A percentile compares a stretch with the other conserved stretches of the same genome.
Conservation (phyloP, 2,113 vertebrate species). For the Tragelaphus buxtoni region DNA sequence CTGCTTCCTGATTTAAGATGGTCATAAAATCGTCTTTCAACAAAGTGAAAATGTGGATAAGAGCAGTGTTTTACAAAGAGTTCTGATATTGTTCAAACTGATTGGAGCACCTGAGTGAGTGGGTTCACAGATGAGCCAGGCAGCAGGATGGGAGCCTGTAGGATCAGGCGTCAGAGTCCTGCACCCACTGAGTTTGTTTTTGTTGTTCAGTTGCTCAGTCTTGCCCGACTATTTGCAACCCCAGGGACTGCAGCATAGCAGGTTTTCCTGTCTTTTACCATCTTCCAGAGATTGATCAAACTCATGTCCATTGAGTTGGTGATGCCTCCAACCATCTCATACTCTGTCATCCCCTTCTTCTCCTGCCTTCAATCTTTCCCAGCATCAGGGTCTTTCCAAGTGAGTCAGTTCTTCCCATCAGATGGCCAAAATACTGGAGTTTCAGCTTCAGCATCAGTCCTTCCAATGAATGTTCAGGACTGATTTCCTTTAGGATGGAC, state of each 20-base stretch:
- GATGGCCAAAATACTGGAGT: not conserved
- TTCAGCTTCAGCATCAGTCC: not conserved
- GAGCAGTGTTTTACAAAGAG: not conserved
- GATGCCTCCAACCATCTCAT: not conserved
- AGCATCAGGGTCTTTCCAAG: not conserved
- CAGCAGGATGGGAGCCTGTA: no score
- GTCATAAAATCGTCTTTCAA: not conserved
- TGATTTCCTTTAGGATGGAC: not conserved
- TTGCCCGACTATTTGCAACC: not conserved
- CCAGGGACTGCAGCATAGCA: not conserved
- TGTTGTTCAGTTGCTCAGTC: not conserved
- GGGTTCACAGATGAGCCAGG: not conserved
- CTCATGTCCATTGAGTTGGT: not conserved
- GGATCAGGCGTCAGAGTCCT: not conserved
- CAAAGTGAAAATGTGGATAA: not conserved
- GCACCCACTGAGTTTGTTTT: not conserved
- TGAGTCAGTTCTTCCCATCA: not conserved
- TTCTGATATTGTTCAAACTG: not conserved
- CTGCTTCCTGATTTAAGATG: not conserved
- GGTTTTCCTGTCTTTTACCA: not conserved
- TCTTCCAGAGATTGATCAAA: not conserved
- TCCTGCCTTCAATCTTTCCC: not conserved
- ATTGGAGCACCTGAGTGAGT: not conserved
- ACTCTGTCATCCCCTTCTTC: accelerated
- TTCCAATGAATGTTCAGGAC: not conserved